Evolutionary conservation across 2,113 vertebrate genomes (phyloP), one percentile per base, ranked within the genome.

Genomic region (Apus apus): DNA sequence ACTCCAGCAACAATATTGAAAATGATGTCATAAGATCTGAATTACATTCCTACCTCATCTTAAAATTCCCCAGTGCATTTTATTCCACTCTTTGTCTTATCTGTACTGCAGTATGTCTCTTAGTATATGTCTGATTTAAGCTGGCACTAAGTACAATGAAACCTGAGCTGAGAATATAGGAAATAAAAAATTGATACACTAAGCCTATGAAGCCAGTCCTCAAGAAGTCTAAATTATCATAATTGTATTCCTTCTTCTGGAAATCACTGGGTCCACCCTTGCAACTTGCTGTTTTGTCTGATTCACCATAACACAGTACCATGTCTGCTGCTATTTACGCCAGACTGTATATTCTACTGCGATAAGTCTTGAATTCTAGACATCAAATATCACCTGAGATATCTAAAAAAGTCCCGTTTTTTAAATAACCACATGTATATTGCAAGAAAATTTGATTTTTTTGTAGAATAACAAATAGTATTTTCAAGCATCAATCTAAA

Each of bases 351-450:
- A 67, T 80, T 60, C 20, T 71, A 7, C 34, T 34, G 18, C 9
- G 40, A 27, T 50, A 85, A 85, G 50, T 83, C 7, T 13, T 65
- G 30, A 79, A 27, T 65, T 3, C 5, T 40, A 51, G 3, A 9
- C 13, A 5, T 73, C 13, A 68, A 50, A 26, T 93, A 61, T 40
- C 20, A 78, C 1, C 17, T 64, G 8, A 5, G 26, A 81, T 62
- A 25, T 64, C 43, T 48, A 68, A 84, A 67, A 15, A 7, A 56
- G 11, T 40, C 15, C 2, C 13, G 3, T 43, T 12, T 50, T 61
- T 34, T 27, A 11, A 62, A 32, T 60, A 36, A 22, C 3, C 2
- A 11, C 5, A 36, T 0, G 0, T 34, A 27, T 27, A 17, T 38
- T 56, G 2, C 7, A 65, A 40, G 7, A 78, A 40, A 26, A n/a